Evolutionary conservation across 2,888 invertebrate genomes (phyloP).

Genomic region (Chloromyia formosa): DNA sequence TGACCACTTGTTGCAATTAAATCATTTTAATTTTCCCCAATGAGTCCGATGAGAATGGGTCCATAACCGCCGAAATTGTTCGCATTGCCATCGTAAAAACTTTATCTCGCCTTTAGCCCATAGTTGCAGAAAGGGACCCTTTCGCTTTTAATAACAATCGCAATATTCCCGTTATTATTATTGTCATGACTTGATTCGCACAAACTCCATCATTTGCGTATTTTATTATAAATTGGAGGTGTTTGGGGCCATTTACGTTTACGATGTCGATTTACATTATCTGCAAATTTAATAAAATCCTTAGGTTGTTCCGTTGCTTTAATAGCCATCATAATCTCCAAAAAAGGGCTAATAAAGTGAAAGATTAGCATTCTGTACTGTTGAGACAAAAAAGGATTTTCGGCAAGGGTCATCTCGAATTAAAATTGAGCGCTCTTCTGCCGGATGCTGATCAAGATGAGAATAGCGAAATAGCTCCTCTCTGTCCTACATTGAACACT

Average conservation of each 20-base stretch:
- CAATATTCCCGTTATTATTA: constrained; percentile 11
- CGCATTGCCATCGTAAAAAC: constrained; percentile 2
- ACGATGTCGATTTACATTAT: constrained; percentile 28
- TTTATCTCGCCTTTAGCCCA: not conserved
- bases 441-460: not conserved
- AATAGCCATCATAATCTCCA: not conserved
- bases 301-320: constrained; percentile 13
- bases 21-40: constrained; percentile 4
- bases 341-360: not conserved
- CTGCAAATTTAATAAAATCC: constrained; percentile 30
- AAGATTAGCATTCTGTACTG: not conserved
- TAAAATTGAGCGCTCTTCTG: not conserved
- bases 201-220: not conserved
- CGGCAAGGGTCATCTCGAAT: not conserved
- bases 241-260: constrained; percentile 13
- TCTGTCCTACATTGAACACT: not conserved
- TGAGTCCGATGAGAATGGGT: not conserved
- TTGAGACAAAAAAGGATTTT: not conserved
- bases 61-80: constrained; percentile 1
- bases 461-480: not conserved
- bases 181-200: not conserved
- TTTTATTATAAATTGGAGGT: constrained; percentile 20
- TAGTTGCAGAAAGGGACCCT: constrained; percentile 1
- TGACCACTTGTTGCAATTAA: constrained; percentile 4
- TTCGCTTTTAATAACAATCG: not conserved